A percentile compares a stretch with the other conserved stretches of the same genome.
These are phyloP conservation scores for Macrobrachium nipponense DNA, from an alignment of 1,140 invertebrate species.

Conservation along the genomic window DNA sequence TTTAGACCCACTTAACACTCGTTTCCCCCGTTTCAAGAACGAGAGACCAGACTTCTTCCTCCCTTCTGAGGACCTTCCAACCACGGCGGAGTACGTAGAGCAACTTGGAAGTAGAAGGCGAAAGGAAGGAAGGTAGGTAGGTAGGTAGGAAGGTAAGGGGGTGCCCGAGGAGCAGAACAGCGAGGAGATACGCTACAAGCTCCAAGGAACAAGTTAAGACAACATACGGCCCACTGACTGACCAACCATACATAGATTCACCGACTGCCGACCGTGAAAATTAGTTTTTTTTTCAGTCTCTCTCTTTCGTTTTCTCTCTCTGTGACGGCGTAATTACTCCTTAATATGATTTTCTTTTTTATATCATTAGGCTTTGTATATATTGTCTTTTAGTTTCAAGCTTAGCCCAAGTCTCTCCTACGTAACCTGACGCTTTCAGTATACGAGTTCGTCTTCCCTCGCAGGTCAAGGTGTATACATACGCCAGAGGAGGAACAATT, in stretches of 20 bases:
- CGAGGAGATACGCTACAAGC: constrained; percentile 59
- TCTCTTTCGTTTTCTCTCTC: background rate
- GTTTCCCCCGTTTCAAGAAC: background rate
- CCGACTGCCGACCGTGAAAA: constrained; percentile 23
- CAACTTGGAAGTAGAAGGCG: constrained; percentile 31
- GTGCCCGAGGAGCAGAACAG: constrained; percentile 6
- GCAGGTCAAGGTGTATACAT: no score
- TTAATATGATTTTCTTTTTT: background rate
- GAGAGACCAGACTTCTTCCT: background rate
- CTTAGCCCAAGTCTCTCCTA: no score
- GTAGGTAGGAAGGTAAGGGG: no score
- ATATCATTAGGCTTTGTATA: background rate
- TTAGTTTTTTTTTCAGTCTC: no score
- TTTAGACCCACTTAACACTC: background rate
- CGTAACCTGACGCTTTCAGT: no score
- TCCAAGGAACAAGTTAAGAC: constrained; percentile 56
- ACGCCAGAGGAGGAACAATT: background rate
- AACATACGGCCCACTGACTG: constrained; percentile 53
- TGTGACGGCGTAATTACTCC: background rate
- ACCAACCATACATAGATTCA: constrained; percentile 52
- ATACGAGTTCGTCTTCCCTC: no score
- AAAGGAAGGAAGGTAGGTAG: no score
- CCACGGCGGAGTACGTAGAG: constrained; percentile 41
- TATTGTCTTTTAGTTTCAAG: background rate
- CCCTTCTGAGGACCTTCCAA: constrained; percentile 24